Evolutionary conservation across 2,113 vertebrate genomes (phyloP).

Genomic region (Brachyhypopomus occidentalis): DNA sequence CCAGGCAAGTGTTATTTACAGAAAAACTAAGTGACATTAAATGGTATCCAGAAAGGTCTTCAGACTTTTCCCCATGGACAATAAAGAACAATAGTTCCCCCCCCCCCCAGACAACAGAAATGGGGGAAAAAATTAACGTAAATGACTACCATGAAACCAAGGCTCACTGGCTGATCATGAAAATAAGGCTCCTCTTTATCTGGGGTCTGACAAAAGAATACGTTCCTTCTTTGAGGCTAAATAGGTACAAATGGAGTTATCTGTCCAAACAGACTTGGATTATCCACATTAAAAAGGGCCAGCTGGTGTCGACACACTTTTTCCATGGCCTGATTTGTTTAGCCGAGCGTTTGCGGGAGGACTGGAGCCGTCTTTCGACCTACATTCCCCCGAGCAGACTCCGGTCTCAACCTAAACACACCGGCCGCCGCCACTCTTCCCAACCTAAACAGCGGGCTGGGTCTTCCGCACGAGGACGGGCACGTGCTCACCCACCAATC

Average conservation of each 20-base stretch:
- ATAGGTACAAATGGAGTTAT: constrained; percentile 51
- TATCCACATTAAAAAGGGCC: constrained; percentile 67
- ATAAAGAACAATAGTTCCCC: no score
- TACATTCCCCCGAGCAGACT: constrained; percentile 55
- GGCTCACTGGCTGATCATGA: background rate
- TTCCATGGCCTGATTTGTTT: constrained; percentile 73
- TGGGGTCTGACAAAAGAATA: background rate
- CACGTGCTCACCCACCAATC: background rate
- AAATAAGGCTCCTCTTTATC: background rate
- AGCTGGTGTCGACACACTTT: constrained; percentile 56
- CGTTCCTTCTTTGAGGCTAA: background rate
- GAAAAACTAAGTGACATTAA: no score
- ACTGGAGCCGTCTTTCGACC: constrained; percentile 64
- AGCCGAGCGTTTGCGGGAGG: constrained; percentile 57
- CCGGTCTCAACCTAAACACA: constrained; percentile 47
- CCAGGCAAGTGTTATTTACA: background rate
- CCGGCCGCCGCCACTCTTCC: constrained; percentile 22
- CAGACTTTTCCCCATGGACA: no score
- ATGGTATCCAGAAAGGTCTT: no score
- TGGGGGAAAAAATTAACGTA: background rate
- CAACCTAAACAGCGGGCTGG: constrained; percentile 40
- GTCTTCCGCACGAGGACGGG: background rate
- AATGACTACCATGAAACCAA: background rate
- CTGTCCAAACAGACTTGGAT: constrained; percentile 70
- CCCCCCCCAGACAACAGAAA: background rate